Base-by-base conservation (phyloP, 2,113 vertebrate genomes). In the Ochotona princeps region DNA sequence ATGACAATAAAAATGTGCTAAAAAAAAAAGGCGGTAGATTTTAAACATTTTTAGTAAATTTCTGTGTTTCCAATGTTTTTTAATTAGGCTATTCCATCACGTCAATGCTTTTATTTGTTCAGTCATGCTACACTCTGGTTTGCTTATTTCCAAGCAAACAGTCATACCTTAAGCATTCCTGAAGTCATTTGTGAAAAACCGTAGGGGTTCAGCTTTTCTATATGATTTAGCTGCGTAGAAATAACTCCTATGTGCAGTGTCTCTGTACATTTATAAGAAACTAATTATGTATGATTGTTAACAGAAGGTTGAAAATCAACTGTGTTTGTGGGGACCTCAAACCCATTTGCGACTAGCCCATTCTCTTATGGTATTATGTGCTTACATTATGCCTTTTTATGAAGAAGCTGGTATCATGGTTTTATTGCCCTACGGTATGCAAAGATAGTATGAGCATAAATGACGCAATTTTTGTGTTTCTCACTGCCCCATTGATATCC, bases 111-210 rank as follows among this genome's bases (percentile, higher is more conserved):
- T 91, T 12, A 80, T 61, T 81, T n/a, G 23, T 61, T 88, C 65
- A 13, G 10, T 84, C 6, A 7, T 32, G 21, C 35, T 83, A 17
- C 47, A 35, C 14, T 91, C 23, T 70, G 61, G 7, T 82, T 83
- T 91, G 92, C 88, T 81, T 73, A 63, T 81, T 91, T 89, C 32
- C 61, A 83, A 92, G n/a, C 57, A 79, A 81, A 6, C 63, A 47
- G 92, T 30, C 65, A 14, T 73, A 84, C 8, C 51, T 66, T 23
- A 88, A 76, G 63, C 17, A 89, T 83, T 89, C 86, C 67, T 67
- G 90, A 81, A 47, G 8, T 5, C 44, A n/a, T 61, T 84, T 57
- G 26, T 5, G 11, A 38, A 70, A 78, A 73, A 7, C 7, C 51
- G 44, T 10, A 57, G 30, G n/a, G 25, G 44, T 72, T 6, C 12